Conservation (phyloP, 2,888 invertebrate genomes). For the Trichopoda pennipes region DNA sequence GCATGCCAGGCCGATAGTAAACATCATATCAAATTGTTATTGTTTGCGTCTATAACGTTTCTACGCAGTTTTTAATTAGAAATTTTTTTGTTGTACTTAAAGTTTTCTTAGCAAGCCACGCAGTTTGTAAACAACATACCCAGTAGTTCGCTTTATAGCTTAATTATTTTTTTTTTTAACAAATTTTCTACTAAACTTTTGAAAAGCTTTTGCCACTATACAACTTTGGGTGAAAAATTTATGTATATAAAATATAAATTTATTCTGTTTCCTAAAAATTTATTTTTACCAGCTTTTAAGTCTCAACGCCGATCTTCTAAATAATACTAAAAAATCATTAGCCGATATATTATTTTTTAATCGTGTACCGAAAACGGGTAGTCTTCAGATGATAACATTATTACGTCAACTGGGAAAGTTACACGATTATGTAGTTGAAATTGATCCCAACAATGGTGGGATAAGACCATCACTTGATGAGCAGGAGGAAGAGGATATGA, state of each 20-base stretch:
- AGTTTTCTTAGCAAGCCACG: too few relatives aligned
- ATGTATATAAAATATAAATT: neutral
- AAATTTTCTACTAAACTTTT: too few relatives aligned
- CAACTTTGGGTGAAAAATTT: neutral
- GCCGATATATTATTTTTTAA: conserved; percentile 86
- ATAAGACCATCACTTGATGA: conserved; percentile 71
- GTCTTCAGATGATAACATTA: conserved; percentile 75
- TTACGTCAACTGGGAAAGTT: conserved; percentile 75
- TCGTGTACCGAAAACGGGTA: conserved; percentile 79
- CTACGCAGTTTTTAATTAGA: too few relatives aligned
- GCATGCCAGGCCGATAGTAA: too few relatives aligned
- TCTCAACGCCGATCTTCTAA: conserved; percentile 86
- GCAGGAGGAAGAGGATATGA: conserved; percentile 72
- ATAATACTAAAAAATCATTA: conserved; percentile 89
- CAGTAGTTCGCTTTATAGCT: too few relatives aligned
- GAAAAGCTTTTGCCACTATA: neutral
- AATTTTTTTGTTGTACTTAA: too few relatives aligned
- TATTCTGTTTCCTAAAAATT: neutral
- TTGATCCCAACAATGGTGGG: conserved; percentile 76
- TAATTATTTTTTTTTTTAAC: too few relatives aligned
- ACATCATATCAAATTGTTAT: too few relatives aligned
- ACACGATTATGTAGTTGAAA: conserved; percentile 74
- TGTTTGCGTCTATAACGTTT: too few relatives aligned
- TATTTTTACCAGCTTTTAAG: conserved; percentile 81
- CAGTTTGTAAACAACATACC: too few relatives aligned